A percentile compares a stretch with the other conserved stretches of the same genome.
Conservation (phyloP, 2,888 invertebrate species). For the Spisula subtruncata region DNA sequence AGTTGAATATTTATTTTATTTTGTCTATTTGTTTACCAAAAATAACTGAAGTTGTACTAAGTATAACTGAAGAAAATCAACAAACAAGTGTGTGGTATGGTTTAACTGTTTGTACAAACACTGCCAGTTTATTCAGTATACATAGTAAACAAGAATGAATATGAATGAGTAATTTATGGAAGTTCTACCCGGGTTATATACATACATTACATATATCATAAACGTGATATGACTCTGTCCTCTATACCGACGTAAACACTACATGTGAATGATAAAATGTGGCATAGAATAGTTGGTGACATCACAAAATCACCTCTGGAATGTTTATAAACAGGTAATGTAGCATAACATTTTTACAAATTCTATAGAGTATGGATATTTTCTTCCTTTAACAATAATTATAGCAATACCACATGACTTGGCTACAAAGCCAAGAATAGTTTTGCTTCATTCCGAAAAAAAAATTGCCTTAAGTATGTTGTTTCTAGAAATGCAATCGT, state of each 20-base stretch:
- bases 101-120: background rate
- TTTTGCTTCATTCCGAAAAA: too few species aligned
- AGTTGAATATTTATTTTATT: too few species aligned
- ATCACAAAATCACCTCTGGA: background rate
- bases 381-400: too few species aligned
- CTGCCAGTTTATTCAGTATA: background rate
- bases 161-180: background rate
- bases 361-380: too few species aligned
- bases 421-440: too few species aligned
- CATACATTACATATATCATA: background rate
- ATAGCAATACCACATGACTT: too few species aligned
- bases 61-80: background rate
- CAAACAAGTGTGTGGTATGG: background rate
- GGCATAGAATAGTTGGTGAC: background rate
- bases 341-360: background rate
- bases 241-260: background rate
- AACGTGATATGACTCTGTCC: background rate
- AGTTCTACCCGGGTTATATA: constrained; percentile 1
- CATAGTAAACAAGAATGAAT: background rate
- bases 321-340: background rate
- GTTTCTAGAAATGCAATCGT: too few species aligned
- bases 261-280: background rate
- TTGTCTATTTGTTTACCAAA: too few species aligned
- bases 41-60: too few species aligned
- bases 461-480: too few species aligned